These are phyloP conservation scores for Cygnus buccinator DNA, from an alignment of 2,113 vertebrate species.

Conservation along the genomic window DNA sequence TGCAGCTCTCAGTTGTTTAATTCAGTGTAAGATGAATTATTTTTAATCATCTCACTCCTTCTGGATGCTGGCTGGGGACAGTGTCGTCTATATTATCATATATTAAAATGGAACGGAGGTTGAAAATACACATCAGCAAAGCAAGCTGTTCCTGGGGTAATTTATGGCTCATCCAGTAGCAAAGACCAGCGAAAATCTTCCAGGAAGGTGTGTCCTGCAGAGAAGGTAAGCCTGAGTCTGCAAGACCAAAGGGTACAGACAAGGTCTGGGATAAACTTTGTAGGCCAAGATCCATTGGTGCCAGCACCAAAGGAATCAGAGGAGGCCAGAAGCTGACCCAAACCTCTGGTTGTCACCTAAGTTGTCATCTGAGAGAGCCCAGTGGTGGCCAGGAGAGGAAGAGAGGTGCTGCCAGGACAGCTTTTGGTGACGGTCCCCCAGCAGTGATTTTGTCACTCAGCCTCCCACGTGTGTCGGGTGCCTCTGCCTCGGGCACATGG, in stretches of 20 bases:
- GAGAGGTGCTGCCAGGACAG: fast-evolving
- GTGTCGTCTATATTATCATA: conserved; percentile 19
- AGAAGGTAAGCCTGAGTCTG: background rate
- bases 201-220: background rate
- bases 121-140: conserved; percentile 53
- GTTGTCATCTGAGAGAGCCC: background rate
- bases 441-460: background rate
- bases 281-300: background rate
- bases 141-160: conserved; percentile 3
- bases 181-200: background rate
- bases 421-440: background rate
- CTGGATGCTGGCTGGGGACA: conserved; percentile 49
- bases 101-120: conserved; percentile 47
- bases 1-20: conserved; percentile 52
- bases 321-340: background rate
- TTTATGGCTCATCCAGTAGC: background rate
- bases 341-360: background rate
- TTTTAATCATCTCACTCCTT: conserved; percentile 64
- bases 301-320: background rate
- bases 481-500: background rate
- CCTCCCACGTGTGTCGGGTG: fast-evolving
- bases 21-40: conserved; percentile 65
- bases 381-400: background rate
- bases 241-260: background rate
- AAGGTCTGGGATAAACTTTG: background rate